A percentile compares a stretch with the other conserved stretches of the same genome.
These are phyloP conservation scores for Bombylius discolor DNA, from an alignment of 2,888 invertebrate genomes.

Conservation along the genomic window DNA sequence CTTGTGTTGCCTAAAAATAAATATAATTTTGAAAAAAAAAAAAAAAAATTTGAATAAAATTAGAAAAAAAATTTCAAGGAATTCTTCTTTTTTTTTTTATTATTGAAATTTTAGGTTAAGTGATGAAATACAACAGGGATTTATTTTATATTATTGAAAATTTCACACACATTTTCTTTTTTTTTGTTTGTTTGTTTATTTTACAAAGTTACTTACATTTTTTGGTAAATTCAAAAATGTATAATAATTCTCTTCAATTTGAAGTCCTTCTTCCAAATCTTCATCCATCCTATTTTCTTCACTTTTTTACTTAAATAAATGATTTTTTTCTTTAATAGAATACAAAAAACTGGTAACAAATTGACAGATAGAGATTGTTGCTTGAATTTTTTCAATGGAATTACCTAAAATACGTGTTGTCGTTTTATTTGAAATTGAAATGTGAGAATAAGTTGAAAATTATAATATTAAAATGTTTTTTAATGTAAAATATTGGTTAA, in stretches of 20 bases:
- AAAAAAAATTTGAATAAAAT: not conserved
- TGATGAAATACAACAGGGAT: too few species aligned
- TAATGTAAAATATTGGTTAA: too few species aligned
- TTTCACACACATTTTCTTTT: constrained; percentile 9
- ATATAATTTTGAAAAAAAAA: not conserved
- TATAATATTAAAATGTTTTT: too few species aligned
- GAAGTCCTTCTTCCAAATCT: constrained; percentile 50
- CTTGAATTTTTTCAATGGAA: too few species aligned
- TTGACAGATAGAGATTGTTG: too few species aligned
- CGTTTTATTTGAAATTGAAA: too few species aligned
- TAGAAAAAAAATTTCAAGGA: not conserved
- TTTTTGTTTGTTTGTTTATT: too few species aligned
- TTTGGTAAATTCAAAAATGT: constrained; percentile 72
- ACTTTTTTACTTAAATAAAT: not conserved
- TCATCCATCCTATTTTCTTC: constrained; percentile 42
- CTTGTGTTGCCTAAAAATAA: constrained; percentile 61
- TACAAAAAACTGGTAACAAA: too few species aligned
- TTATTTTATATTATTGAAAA: not conserved
- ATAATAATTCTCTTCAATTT: constrained; percentile 73
- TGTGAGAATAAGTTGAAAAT: too few species aligned
- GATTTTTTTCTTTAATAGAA: too few species aligned
- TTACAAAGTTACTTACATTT: constrained; percentile 47
- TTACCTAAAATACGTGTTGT: too few species aligned
- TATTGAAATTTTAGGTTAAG: not conserved
- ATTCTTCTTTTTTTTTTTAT: not conserved